Evolutionary conservation across 2,797 vertebrate genomes (phyloP).

Genomic region (Neomorphus geoffroyi): DNA sequence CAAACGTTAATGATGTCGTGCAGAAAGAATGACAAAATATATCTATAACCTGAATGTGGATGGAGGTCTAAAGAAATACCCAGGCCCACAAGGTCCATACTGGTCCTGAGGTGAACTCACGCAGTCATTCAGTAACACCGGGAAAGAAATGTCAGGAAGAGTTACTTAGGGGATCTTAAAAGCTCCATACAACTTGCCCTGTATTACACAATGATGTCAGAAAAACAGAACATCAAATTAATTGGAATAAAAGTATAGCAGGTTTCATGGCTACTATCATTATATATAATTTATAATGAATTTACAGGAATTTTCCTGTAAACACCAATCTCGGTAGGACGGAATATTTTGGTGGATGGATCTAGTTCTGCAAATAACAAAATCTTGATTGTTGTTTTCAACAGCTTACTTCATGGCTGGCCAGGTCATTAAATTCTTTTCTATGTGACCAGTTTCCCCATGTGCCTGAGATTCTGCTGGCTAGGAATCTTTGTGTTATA

Average conservation of each 20-base stretch:
- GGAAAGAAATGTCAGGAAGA: neutral
- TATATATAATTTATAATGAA: too few species aligned
- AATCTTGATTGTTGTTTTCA: neutral
- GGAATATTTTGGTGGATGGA: neutral
- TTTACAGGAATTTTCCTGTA: neutral
- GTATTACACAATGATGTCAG: neutral
- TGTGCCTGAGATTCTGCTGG: conserved; percentile 33
- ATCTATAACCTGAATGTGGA: neutral
- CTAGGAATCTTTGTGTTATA: conserved; percentile 14
- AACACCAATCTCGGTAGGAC: neutral
- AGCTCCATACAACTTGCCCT: neutral
- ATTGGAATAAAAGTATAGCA: neutral
- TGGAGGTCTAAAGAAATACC: neutral
- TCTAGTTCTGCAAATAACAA: neutral
- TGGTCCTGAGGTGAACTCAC: neutral
- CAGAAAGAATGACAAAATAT: neutral
- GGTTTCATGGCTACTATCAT: neutral
- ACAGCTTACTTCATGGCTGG: conserved; percentile 14
- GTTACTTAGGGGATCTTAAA: neutral
- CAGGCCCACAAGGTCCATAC: too few species aligned
- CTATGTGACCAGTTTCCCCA: conserved; percentile 29
- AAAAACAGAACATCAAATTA: neutral
- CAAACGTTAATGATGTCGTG: neutral
- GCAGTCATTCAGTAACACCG: neutral
- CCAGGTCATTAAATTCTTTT: conserved; percentile 28